Conservation (phyloP, 2,113 vertebrate species). For the Hemiprocne comata region DNA sequence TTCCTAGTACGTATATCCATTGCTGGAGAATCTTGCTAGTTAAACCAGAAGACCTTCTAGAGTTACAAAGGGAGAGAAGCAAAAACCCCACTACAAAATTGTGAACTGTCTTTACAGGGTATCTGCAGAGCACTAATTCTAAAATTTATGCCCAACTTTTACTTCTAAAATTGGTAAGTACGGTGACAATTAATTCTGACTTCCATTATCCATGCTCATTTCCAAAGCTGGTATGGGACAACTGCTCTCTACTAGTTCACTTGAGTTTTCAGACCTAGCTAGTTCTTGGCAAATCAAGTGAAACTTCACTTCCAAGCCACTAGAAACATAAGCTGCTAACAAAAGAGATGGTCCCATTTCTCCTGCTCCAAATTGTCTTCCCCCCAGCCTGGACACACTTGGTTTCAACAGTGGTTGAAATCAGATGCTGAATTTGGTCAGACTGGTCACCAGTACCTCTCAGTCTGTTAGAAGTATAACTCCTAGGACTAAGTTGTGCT, state of each 20-base stretch:
- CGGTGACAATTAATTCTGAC: neutral
- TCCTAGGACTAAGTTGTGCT: neutral
- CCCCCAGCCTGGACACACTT: fast-evolving
- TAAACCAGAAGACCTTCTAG: neutral
- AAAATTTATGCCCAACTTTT: neutral
- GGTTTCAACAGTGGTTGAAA: neutral
- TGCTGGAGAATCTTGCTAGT: neutral
- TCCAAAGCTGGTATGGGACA: neutral
- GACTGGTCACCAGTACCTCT: neutral
- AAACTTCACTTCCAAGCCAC: neutral
- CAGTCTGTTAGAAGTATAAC: neutral
- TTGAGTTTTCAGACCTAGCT: neutral
- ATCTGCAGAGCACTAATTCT: neutral
- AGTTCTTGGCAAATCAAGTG: fast-evolving
- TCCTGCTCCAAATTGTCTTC: neutral
- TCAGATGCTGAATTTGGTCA: neutral
- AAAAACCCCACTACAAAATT: neutral
- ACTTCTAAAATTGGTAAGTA: neutral
- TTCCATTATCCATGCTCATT: neutral
- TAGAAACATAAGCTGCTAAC: neutral
- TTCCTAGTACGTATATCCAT: neutral
- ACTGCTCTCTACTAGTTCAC: neutral
- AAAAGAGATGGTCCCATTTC: neutral
- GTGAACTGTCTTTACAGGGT: neutral
- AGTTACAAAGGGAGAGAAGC: neutral